phyloP scores from a whole-genome alignment of 1,140 invertebrate genomes.

The Monochamus saltuarius region DNA sequence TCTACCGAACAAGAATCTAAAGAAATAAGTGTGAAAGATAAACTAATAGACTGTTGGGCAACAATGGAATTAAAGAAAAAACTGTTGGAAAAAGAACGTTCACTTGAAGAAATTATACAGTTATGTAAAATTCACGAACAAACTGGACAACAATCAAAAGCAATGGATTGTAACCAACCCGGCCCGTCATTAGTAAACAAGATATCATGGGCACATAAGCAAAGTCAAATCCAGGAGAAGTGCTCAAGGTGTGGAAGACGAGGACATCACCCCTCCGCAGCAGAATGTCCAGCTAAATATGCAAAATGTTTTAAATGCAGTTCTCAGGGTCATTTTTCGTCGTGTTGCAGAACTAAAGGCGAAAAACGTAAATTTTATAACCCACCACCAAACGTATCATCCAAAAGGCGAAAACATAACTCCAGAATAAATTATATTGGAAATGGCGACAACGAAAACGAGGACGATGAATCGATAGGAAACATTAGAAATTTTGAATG shows the following conservation, averaged over 20 bases:
- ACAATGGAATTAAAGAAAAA: slow-evolving; percentile 33
- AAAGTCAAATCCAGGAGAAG: too few relatives aligned
- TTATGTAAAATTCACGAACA: too few relatives aligned
- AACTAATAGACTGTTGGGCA: slow-evolving; percentile 38
- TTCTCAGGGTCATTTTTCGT: background rate
- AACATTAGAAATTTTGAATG: background rate
- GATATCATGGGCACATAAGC: background rate
- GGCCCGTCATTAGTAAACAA: too few relatives aligned
- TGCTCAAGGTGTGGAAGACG: too few relatives aligned
- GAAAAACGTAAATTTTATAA: background rate
- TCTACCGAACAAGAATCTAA: slow-evolving; percentile 38
- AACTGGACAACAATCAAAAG: too few relatives aligned
- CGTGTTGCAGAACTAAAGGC: background rate
- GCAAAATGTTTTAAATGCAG: background rate
- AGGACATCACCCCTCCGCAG: too few relatives aligned
- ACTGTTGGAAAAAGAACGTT: slow-evolving; percentile 36
- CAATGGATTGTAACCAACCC: slow-evolving; percentile 2
- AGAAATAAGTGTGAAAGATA: slow-evolving; percentile 39
- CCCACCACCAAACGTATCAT: too few relatives aligned
- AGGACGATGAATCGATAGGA: background rate
- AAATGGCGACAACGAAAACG: background rate
- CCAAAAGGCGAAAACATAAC: background rate
- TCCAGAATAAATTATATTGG: background rate
- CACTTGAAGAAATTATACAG: background rate
- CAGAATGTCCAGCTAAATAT: background rate